These are phyloP conservation scores for Drosophila teissieri DNA, from an alignment of 1,140 invertebrate genomes.

Conservation along the genomic window DNA sequence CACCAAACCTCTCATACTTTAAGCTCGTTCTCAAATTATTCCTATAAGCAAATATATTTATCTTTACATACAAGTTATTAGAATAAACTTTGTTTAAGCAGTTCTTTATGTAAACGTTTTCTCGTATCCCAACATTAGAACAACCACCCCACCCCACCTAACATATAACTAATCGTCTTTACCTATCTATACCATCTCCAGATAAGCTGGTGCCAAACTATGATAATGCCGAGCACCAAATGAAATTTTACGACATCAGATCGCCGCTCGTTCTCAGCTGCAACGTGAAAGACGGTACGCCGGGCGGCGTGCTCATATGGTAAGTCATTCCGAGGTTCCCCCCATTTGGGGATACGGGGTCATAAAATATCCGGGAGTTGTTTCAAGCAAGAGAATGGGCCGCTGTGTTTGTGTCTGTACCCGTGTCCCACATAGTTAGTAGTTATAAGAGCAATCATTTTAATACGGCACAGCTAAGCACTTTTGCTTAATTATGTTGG, in stretches of 20 bases:
- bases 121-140: slow-evolving; percentile 42
- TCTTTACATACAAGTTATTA: slow-evolving; percentile 52
- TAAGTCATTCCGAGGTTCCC: slow-evolving; percentile 48
- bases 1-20: slow-evolving; percentile 52
- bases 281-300: slow-evolving; percentile 62
- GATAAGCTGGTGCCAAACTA: slow-evolving; percentile 84
- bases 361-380: slow-evolving; percentile 27
- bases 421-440: slow-evolving; percentile 60
- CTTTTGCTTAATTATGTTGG: slow-evolving; percentile 82
- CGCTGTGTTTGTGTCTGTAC: neutral
- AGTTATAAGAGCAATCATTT: slow-evolving; percentile 82
- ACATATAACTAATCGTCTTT: slow-evolving; percentile 31
- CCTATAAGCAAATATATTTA: slow-evolving; percentile 63
- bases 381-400: neutral
- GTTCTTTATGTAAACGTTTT: slow-evolving; percentile 68
- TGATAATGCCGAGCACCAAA: slow-evolving; percentile 76
- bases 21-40: slow-evolving; percentile 69
- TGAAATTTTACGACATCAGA: slow-evolving; percentile 84
- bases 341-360: neutral
- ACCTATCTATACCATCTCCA: slow-evolving; percentile 60
- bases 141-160: slow-evolving; percentile 9
- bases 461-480: slow-evolving; percentile 80
- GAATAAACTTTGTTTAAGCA: slow-evolving; percentile 57
- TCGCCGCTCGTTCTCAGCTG: slow-evolving; percentile 82
- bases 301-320: slow-evolving; percentile 62